Evolutionary conservation across 1,140 invertebrate genomes (phyloP), one percentile per base, ranked within the genome.

Genomic region (Patella vulgata): DNA sequence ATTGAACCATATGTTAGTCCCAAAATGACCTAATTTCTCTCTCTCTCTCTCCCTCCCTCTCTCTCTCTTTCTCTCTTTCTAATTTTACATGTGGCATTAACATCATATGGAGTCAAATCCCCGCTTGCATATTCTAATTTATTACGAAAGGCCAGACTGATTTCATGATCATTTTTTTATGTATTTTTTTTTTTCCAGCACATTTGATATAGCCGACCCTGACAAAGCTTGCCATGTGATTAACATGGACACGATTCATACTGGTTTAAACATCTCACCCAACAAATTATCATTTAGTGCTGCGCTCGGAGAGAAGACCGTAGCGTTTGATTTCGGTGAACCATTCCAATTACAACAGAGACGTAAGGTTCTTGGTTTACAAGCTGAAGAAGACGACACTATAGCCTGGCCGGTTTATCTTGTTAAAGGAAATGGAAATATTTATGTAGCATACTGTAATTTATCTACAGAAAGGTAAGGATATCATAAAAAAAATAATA

Each of bases 241-340:
- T 27, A 53, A 67, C n/a, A 57, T 85, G n/a, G 62, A 73, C 31
- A n/a, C 58, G 0, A 59, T 66, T 11, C 67, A 69, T 25, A 46
- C 52, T 17, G 63, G 64, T 14, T 42, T 65, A 12, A 51, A 31
- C 21, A 31, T 70, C 27, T 78, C 79, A 11, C 66, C 73, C 17
- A 71, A 56, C 27, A 78, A 68, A 33, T 57, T 64, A 23, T 73
- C 75, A 48, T 50, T 78, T 40, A 63, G 57, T 31, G 87, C 88
- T 2, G 89, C 88, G 14, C 85, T 94, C 3, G 93, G 93, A 0
- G 92, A 95, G 65, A 88, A 88, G 0, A 91, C 91, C 0, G 90
- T 95, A 2, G 91, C 92, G 76, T 95, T 96, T 85, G 92, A 93
- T 75, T 91, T 94, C 69, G 89, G 88, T 0, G 89, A 89, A 0